A percentile compares a stretch with the other conserved stretches of the same genome.
phyloP scores from a whole-genome alignment of 2,797 vertebrate genomes.

The Pseudocheirus occidentalis region DNA sequence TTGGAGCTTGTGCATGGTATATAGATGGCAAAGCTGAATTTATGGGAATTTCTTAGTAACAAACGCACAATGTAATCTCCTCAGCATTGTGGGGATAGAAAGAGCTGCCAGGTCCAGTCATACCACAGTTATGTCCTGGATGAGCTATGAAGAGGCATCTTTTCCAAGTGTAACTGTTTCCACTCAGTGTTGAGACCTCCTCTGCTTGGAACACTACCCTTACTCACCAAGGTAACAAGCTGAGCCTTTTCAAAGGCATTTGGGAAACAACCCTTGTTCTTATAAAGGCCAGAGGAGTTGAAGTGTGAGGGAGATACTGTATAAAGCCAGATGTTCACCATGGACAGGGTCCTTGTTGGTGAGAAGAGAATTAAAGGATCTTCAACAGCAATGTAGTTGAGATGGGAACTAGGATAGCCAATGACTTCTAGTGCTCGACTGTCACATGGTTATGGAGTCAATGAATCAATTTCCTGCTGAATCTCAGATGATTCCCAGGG shows the following conservation, averaged over 20 bases:
- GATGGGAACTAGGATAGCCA: background rate
- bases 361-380: background rate
- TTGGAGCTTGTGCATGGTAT: fast-evolving
- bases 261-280: background rate
- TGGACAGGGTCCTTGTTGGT: background rate
- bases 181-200: background rate
- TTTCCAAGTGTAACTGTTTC: background rate
- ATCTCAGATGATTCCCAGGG: background rate
- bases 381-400: background rate
- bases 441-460: background rate
- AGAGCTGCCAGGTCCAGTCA: background rate
- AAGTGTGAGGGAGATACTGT: background rate
- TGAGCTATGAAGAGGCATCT: background rate
- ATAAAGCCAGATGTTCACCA: background rate
- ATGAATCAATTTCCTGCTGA: background rate
- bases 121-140: background rate
- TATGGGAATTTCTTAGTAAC: background rate
- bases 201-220: background rate
- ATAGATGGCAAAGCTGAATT: background rate
- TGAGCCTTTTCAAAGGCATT: background rate
- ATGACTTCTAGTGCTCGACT: background rate
- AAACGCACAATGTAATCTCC: background rate
- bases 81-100: background rate
- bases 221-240: background rate
- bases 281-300: background rate